Percentiles rank a stretch among this genome's conserved stretches.
phyloP scores from a whole-genome alignment of 2,888 invertebrate genomes.

The Lochmaea capreae region DNA sequence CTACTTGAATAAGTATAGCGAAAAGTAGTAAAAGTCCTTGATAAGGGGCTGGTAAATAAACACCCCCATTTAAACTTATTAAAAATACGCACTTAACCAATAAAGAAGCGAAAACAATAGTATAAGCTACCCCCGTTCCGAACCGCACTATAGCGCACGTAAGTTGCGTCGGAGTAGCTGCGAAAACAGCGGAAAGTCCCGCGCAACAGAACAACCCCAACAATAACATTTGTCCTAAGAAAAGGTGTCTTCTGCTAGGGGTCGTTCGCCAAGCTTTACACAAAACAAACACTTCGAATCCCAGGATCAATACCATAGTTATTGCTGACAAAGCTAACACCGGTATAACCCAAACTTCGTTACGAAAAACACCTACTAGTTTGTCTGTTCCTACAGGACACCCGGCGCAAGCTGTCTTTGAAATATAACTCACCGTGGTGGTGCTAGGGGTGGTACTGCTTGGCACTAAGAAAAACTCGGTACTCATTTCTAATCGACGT shows the following conservation, averaged over 20 bases:
- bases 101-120: constrained; percentile 89
- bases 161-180: constrained; percentile 81
- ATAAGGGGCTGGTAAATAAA: constrained; percentile 92
- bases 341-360: constrained; percentile 92
- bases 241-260: constrained; percentile 85
- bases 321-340: constrained; percentile 86
- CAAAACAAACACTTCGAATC: constrained; percentile 90
- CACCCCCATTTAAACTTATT: constrained; percentile 89
- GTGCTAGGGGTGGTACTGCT: constrained; percentile 63
- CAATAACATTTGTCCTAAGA: constrained; percentile 87
- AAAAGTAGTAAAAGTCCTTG: constrained; percentile 90
- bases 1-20: constrained; percentile 90
- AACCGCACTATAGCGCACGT: constrained; percentile 87
- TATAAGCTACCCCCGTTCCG: constrained; percentile 84
- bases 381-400: constrained; percentile 47
- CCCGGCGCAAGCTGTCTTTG: constrained; percentile 62
- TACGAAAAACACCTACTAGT: constrained; percentile 65
- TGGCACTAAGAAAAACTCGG: constrained; percentile 85
- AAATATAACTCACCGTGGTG: constrained; percentile 53
- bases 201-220: constrained; percentile 86
- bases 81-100: constrained; percentile 95
- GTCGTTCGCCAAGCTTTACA: constrained; percentile 87
- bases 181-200: constrained; percentile 81
- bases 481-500: constrained; percentile 81
- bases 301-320: constrained; percentile 85